Base-by-base conservation (phyloP, 2,888 invertebrate genomes). In the Callyntrura sp. region DNA sequence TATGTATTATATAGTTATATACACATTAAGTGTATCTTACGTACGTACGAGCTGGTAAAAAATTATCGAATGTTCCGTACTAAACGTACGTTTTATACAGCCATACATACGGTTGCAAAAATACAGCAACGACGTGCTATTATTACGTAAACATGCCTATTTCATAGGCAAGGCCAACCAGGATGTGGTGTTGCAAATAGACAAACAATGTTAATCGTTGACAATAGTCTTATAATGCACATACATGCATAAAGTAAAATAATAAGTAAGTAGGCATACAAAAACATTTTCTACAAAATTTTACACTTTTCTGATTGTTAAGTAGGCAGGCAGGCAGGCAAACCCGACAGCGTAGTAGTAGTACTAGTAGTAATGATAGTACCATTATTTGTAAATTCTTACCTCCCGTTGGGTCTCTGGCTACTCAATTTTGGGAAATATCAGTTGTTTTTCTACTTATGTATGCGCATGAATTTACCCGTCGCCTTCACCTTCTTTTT, bases 381-480 rank as follows among this genome's bases (percentile, higher is more conserved):
- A n/a, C 70, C 28, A 17, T 45, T 76, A 83, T 88, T 83, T 88
- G 81, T 60, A 88, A 60, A 65, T 70, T 76, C 55, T 85, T 85
- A 70, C 89, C 89, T 85, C 89, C 89, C 79, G 89, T 68, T 25
- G 89, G n/a, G 51, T n/a, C 68, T 57, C 57, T 89, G 85, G 89
- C 89, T 89, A 89, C 89, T 89, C 85, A 79, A 68, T 79, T 89
- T 85, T 89, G 68, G 84, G 84, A 84, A 89, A 85, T 85, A 76
- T 76, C 76, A 76, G 62, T 89, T 57, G 89, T 68, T 89, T 17
- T 84, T 79, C 81, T 14, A 79, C 85, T 89, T 85, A 83, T 45
- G 28, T 84, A 84, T 88, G 88, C 83, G 28, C 23, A 65, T 65
- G 60, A 57, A 55, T 57, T 84, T 68, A 55, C 14, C 17, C 57